Conservation (phyloP, 2,797 vertebrate genomes). For the Micrastur ruficollis region DNA sequence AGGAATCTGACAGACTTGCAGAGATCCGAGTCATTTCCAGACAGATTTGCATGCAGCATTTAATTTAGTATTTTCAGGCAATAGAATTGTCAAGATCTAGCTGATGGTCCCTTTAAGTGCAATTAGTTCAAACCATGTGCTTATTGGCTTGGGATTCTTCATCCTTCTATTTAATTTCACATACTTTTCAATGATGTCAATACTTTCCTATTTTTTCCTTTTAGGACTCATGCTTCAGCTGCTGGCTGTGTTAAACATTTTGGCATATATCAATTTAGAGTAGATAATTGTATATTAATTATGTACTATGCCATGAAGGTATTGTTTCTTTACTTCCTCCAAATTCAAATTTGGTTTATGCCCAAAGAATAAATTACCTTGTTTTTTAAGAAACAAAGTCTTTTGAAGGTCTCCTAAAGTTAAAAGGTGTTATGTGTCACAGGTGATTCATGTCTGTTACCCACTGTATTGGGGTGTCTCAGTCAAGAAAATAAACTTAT, state of each 20-base stretch:
- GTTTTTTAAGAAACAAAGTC: neutral
- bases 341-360: neutral
- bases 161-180: neutral
- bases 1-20: neutral
- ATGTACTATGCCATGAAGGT: neutral
- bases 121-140: neutral
- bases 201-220: neutral
- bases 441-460: neutral
- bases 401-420: neutral
- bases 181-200: neutral
- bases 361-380: neutral
- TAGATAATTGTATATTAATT: neutral
- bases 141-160: neutral
- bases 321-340: neutral
- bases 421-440: neutral
- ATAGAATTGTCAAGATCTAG: constrained; percentile 10
- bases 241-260: neutral
- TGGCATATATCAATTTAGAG: neutral
- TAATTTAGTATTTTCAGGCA: constrained; percentile 31
- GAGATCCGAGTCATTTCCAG: neutral
- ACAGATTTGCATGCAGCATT: neutral
- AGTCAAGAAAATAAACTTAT: neutral
- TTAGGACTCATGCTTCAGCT: neutral
- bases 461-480: neutral
- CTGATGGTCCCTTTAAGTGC: neutral